These are phyloP conservation scores for Orussus abietinus DNA, from an alignment of 1,140 invertebrate species.

Conservation along the genomic window DNA sequence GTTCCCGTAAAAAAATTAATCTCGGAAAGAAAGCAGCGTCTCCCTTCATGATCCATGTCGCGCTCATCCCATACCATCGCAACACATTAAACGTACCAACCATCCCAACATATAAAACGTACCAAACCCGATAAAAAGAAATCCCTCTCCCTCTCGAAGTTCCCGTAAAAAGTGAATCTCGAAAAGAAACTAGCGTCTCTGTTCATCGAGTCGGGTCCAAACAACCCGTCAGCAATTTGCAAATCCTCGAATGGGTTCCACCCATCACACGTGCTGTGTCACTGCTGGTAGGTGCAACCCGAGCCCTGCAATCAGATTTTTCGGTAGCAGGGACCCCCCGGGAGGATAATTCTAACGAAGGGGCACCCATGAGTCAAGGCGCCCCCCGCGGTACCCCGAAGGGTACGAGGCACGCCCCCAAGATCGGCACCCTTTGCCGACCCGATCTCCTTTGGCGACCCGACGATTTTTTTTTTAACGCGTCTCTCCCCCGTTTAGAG, in stretches of 20 bases:
- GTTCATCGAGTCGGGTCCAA: slow-evolving; percentile 35
- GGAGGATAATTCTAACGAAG: slow-evolving; percentile 25
- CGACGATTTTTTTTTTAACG: slow-evolving; percentile 16
- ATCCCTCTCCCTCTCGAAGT: no score
- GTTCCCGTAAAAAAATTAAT: no score
- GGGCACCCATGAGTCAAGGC: slow-evolving; percentile 22
- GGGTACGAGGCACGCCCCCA: slow-evolving; percentile 42
- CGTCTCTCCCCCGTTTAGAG: slow-evolving; percentile 14
- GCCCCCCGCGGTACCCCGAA: slow-evolving; percentile 33
- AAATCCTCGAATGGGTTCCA: slow-evolving; percentile 35
- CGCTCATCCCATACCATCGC: no score
- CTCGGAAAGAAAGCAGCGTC: no score
- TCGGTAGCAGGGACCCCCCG: slow-evolving; percentile 31
- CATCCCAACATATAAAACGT: no score
- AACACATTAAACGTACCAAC: no score
- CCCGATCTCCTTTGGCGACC: slow-evolving; percentile 14
- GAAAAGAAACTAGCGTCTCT: no score
- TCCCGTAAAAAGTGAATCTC: slow-evolving; percentile 25
- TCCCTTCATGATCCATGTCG: no score
- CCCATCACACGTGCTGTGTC: slow-evolving; percentile 40
- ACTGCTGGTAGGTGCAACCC: slow-evolving; percentile 37
- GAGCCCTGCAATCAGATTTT: slow-evolving; percentile 48
- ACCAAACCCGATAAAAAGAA: no score
- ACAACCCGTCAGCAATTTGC: slow-evolving; percentile 38
- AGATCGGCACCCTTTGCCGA: slow-evolving; percentile 43